phyloP scores from a whole-genome alignment of 1,140 invertebrate species.

The Drosophila subobscura region DNA sequence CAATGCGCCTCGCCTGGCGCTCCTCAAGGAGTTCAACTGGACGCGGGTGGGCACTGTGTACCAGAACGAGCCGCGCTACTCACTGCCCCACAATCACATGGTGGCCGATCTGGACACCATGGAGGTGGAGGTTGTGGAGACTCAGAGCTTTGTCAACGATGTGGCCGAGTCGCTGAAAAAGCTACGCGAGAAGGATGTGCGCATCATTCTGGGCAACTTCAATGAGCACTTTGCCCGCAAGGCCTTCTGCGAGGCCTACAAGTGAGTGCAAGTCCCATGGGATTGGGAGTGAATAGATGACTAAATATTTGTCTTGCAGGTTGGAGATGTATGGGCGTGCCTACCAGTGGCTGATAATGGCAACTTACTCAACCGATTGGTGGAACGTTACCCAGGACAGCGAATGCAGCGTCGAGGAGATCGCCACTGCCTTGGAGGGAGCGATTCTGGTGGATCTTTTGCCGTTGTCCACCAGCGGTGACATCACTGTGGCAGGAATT shows the following conservation, averaged over 20 bases:
- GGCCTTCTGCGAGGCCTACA: conserved; percentile 97
- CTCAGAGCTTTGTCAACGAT: conserved; percentile 97
- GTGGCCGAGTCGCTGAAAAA: conserved; percentile 92
- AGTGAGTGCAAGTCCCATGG: conserved; percentile 82
- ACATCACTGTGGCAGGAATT: conserved; percentile 94
- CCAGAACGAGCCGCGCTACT: conserved; percentile 97
- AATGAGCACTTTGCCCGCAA: conserved; percentile 96
- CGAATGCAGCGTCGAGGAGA: conserved; percentile 90
- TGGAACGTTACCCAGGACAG: conserved; percentile 87
- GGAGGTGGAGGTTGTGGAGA: conserved; percentile 93
- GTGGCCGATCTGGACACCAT: conserved; percentile 93
- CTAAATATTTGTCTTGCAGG: conserved; percentile 74
- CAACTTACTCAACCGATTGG: conserved; percentile 91
- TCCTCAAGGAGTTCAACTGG: conserved; percentile 97
- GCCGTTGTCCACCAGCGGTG: conserved; percentile 86
- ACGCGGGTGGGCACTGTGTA: conserved; percentile 98
- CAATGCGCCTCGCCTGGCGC: conserved; percentile 94
- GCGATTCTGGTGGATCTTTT: conserved; percentile 91
- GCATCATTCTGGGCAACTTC: conserved; percentile 98
- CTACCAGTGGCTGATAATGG: conserved; percentile 98
- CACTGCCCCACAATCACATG: conserved; percentile 95
- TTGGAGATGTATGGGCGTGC: conserved; percentile 94
- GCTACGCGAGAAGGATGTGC: conserved; percentile 95
- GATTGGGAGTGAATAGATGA: not conserved
- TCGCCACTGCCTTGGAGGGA: conserved; percentile 93